phyloP scores from a whole-genome alignment of 2,113 vertebrate genomes.

The Oophaga pumilio region DNA sequence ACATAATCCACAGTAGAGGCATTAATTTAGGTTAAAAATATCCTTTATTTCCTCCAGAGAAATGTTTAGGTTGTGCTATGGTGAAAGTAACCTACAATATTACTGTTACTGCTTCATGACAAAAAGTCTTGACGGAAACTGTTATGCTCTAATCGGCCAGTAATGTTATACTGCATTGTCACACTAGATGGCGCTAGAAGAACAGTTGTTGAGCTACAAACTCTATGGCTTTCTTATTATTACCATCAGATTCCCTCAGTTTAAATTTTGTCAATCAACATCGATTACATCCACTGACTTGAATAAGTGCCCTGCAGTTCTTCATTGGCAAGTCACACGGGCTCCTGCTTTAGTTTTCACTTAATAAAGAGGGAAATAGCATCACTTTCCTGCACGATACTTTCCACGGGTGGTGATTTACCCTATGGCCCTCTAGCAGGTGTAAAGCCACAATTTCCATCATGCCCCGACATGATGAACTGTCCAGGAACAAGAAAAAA shows the following conservation, averaged over 20 bases:
- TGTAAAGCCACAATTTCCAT: neutral
- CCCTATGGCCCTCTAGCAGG: no score
- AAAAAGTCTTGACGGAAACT: neutral
- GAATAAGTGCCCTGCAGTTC: no score
- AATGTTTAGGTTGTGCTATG: neutral
- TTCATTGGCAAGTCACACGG: neutral
- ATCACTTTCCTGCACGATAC: no score
- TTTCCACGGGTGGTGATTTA: no score
- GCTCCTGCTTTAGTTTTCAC: no score
- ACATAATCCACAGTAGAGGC: no score
- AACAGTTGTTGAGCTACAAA: neutral
- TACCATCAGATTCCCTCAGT: slow-evolving; percentile 39
- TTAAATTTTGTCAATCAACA: neutral
- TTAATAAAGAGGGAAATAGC: no score
- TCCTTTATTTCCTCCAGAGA: no score
- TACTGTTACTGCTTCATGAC: neutral
- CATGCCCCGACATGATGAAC: neutral
- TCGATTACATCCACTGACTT: neutral
- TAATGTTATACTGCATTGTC: neutral
- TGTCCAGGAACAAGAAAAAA: no score
- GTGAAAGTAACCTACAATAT: neutral
- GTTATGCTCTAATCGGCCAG: no score
- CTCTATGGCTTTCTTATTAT: neutral
- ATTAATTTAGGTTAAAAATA: no score
- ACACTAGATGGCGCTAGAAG: slow-evolving; percentile 37